Evolutionary conservation across 2,888 invertebrate genomes (phyloP), one percentile per base, ranked within the genome.

Genomic region (Baronia brevicornis): DNA sequence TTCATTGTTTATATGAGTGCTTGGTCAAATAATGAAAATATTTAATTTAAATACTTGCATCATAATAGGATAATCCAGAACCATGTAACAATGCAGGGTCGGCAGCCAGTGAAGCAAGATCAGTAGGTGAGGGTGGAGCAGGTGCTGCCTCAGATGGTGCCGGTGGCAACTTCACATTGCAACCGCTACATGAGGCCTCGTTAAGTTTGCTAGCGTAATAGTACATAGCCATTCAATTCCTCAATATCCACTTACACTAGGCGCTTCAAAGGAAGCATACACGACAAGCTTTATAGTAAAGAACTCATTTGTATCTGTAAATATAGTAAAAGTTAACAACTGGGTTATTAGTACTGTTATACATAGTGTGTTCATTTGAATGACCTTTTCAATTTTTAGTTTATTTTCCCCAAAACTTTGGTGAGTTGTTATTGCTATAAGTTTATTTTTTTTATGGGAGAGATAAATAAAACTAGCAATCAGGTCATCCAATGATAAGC

Each of bases 151-250:
- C 74, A 21, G 58, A 62, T 29, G 63, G 75, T 33, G 65, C 74
- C 17, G 71, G 77, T 30, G 69, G 79, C 57, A 71, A 77, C 61
- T 79, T 84, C 45, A 80, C 65, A 46, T 73, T 71, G 53, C 85
- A 84, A 41, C 85, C 84, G 49, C 87, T 86, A 84, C 88, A 87
- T 75, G 88, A 85, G 51, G 88, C 87, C 64, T 88, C 88, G 68
- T 88, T 88, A 62, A 88, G 69, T 77, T 88, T 88, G 80, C 88
- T 89, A 60, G 89, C 89, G 84, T 89, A 89, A 68, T 88, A 89
- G 85, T 89, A 89, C 89, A 89, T 89, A 82, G 89, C 89, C 85
- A 85, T 84, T 75, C 74, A 84, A 72, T 70, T 70, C 64, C 64
- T 48, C 44, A 53, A 53, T 48, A 43, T 44, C 53, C 50, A 55